Base-by-base conservation (phyloP, 1,140 invertebrate species). In the Drosophila micromelanica region DNA sequence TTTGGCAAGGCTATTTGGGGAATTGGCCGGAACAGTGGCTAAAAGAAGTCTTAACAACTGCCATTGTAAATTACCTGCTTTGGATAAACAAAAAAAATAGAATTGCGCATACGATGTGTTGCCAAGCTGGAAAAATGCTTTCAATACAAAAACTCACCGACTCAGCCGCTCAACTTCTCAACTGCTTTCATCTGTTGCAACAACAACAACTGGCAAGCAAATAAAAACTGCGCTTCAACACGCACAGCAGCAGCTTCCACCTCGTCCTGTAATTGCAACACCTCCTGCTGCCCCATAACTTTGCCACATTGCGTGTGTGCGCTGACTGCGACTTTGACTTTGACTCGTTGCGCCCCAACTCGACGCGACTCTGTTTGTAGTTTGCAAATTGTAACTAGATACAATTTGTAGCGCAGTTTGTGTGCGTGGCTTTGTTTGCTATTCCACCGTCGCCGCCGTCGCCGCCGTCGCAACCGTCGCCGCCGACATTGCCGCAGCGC, bases 311-410 rank as follows among this genome's bases (percentile, higher is more conserved):
- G 75, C 75, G 75, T 78, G 75, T 48, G 63, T 59, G 64, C 55
- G 45, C 43, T 38, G 51, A 68, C 64, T 54, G 68, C 54, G 54
- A 72, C 63, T 67, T 52, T 60, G 63, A 73, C 70, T 73, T 67
- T 59, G 70, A 54, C 48, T 73, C 52, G 42, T 17, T 59, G n/a
- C 49, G 27, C 42, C 54, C 51, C 70, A 60, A 69, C 49, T 54
- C 56, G 56, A 61, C 37, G 64, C 65, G 43, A 49, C 51, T 78
- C 79, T 77, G 84, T 89, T 89, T 89, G 84, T 90, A 89, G 84
- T 89, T 89, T 89, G 84, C 84, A 89, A 89, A 89, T 89, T 89
- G 84, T 89, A 89, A 89, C 84, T 89, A 89, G 84, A 89, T 89
- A 89, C 84, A 89, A 89, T 89, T 89, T 89, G 84, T 89, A 89